phyloP scores from a whole-genome alignment of 1,140 invertebrate genomes.

The Mycetomoellerius zeteki region DNA sequence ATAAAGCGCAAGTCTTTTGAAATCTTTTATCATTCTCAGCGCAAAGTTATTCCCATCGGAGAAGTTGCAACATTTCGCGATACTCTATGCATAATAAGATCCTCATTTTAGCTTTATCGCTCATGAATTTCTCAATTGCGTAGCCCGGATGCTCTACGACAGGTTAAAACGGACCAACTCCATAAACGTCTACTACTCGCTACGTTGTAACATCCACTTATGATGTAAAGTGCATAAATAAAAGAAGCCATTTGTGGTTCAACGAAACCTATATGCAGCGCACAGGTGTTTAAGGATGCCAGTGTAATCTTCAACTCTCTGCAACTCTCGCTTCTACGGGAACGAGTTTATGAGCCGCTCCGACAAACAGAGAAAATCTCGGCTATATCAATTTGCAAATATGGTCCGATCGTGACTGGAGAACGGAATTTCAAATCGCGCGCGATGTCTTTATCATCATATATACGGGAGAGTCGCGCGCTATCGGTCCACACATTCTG shows the following conservation, averaged over 20 bases:
- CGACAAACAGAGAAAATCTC: neutral
- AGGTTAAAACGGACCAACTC: neutral
- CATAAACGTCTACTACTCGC: slow-evolving; percentile 8
- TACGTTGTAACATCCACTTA: neutral
- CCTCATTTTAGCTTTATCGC: slow-evolving; percentile 28
- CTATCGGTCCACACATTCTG: slow-evolving; percentile 16
- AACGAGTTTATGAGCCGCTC: neutral
- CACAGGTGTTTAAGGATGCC: neutral
- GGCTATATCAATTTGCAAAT: slow-evolving; percentile 32
- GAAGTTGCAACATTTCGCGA: slow-evolving; percentile 8
- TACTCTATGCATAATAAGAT: slow-evolving; percentile 35
- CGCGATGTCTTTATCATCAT: slow-evolving; percentile 52
- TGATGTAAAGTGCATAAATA: neutral
- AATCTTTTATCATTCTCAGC: slow-evolving; percentile 1
- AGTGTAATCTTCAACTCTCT: neutral
- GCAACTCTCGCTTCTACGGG: neutral
- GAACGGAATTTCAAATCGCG: slow-evolving; percentile 29
- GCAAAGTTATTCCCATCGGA: neutral
- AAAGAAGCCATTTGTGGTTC: neutral
- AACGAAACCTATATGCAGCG: neutral
- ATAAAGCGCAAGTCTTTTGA: neutral
- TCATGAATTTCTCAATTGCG: slow-evolving; percentile 52
- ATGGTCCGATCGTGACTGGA: neutral
- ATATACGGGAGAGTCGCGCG: neutral
- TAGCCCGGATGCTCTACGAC: neutral